Base-by-base conservation (phyloP, 2,797 vertebrate species). In the Agapornis canus region DNA sequence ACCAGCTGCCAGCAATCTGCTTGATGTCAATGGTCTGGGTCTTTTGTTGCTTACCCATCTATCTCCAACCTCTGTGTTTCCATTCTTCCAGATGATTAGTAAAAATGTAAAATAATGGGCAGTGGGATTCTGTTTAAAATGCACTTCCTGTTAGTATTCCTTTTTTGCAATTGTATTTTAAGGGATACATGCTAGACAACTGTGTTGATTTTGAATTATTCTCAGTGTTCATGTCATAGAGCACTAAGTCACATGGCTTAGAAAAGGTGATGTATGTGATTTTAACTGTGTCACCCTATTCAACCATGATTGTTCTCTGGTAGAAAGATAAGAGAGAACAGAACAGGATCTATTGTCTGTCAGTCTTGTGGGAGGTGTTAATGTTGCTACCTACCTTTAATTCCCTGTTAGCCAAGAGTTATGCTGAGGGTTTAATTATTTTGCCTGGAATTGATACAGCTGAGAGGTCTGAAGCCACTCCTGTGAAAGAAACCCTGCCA, bases 21-120 rank as follows among this genome's bases (percentile, higher is more conserved):
- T 66, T 1, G 1, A 11, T 66, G 42, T 65, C 0, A 2, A 5
- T 1, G 2, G 29, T 32, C 26, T 42, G 10, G 6, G 31, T 7
- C 32, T 35, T 81, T 26, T 27, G 23, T 26, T 45, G 47, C 48
- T 85, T 68, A 63, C 32, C 42, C 35, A n/a, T 40, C n/a, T 76
- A 31, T 45, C 29, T 76, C 57, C 51, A 65, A 5, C 5, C 27
- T 57, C 35, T n/a, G 23, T 32, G 35, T 29, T 60, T 75, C 37
- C 8, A 4, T 26, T 88, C 75, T 77, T 85, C 23, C 29, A 45
- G 63, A 27, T 43, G 49, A 75, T 56, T 66, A 60, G 43, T 56
- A 47, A 81, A 91, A 68, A 68, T 19, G 37, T 57, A 59, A 31
- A 88, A 66, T 32, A 61, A 37, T 13, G 52, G 48, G 32, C 42